Conservation (phyloP, 2,888 invertebrate genomes). For the Trilocha varians region DNA sequence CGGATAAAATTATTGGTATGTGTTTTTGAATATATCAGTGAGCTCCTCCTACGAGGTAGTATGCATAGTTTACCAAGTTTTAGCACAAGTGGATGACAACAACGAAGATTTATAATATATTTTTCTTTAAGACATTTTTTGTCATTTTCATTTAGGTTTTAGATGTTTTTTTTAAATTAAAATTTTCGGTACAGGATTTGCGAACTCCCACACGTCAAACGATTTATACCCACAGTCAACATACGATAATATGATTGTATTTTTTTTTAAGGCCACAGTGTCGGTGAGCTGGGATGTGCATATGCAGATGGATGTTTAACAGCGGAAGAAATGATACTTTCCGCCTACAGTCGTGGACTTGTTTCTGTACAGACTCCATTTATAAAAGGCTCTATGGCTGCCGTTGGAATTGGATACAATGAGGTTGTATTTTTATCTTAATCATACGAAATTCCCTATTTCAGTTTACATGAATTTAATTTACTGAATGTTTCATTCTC, state of each 20-base stretch:
- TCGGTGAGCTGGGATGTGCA: conserved; percentile 94
- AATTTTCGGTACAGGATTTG: no score
- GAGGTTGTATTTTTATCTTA: no score
- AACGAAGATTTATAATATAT: no score
- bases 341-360: conserved; percentile 85
- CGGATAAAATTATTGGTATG: conserved; percentile 85
- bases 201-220: no score
- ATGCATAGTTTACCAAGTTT: no score
- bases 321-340: conserved; percentile 85
- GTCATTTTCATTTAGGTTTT: no score
- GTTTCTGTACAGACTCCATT: conserved; percentile 80
- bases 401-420: conserved; percentile 79
- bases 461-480: background rate
- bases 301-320: conserved; percentile 94
- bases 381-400: conserved; percentile 88
- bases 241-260: background rate
- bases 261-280: conserved; percentile 83
- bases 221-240: no score
- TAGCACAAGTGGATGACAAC: no score
- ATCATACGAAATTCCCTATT: no score
- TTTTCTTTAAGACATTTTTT: no score
- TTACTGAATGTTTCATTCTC: background rate
- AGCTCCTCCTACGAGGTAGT: no score
- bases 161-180: no score
- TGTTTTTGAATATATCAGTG: background rate